Percentiles rank a stretch among this genome's conserved stretches.
These are phyloP conservation scores for Vollenhovia emeryi DNA, from an alignment of 1,140 invertebrate genomes.

Conservation along the genomic window DNA sequence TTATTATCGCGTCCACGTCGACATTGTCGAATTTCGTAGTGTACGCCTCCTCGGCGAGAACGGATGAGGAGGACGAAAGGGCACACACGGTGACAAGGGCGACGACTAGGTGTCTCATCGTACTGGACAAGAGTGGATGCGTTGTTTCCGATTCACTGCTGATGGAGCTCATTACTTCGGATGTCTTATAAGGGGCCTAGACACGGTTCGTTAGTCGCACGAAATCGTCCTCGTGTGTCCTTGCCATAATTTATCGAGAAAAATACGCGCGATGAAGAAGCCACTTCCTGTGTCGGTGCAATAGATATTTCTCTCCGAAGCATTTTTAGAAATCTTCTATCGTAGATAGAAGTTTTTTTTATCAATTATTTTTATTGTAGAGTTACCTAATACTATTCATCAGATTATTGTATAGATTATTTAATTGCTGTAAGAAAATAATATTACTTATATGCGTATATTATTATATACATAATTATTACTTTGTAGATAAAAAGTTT, in stretches of 20 bases:
- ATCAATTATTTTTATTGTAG: not conserved
- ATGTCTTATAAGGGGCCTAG: conserved; percentile 61
- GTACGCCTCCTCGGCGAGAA: conserved; percentile 78
- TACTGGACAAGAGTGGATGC: conserved; percentile 22
- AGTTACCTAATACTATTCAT: not conserved
- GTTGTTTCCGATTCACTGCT: conserved; percentile 56
- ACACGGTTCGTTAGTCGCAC: conserved; percentile 71
- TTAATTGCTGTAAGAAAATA: not conserved
- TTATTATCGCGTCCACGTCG: conserved; percentile 85
- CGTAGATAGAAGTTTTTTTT: no score
- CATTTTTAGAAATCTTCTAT: not conserved
- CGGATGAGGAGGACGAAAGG: not conserved
- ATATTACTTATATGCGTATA: not conserved
- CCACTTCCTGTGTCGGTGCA: conserved; percentile 25
- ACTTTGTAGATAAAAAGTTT: not conserved
- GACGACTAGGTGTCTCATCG: conserved; percentile 59
- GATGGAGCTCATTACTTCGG: conserved; percentile 50
- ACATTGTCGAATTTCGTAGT: conserved; percentile 86
- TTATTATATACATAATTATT: not conserved
- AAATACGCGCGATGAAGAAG: conserved; percentile 36
- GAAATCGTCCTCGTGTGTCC: conserved; percentile 57
- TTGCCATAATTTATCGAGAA: conserved; percentile 55
- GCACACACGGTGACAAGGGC: conserved; percentile 1
- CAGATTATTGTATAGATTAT: not conserved
- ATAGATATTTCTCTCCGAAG: not conserved